phyloP scores from a whole-genome alignment of 2,888 invertebrate species.

The Drosophila antonietae region DNA sequence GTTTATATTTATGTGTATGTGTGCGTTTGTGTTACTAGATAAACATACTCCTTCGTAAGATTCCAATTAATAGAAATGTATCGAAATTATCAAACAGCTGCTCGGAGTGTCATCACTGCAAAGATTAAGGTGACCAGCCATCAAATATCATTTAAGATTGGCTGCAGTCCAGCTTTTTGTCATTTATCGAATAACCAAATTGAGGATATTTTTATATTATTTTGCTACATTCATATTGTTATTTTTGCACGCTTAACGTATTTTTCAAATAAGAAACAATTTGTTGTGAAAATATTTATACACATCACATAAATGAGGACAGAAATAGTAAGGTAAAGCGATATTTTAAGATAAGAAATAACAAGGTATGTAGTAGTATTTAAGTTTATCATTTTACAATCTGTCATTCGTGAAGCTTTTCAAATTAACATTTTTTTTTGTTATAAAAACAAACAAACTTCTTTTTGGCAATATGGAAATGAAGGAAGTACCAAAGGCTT shows the following conservation, averaged over 20 bases:
- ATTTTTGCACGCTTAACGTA: background rate
- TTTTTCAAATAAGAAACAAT: background rate
- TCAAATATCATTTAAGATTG: too few species aligned
- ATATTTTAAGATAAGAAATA: too few species aligned
- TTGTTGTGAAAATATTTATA: background rate
- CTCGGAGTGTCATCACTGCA: background rate
- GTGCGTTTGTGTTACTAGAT: background rate
- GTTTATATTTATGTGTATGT: background rate
- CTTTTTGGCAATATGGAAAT: too few species aligned
- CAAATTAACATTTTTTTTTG: too few species aligned
- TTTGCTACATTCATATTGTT: background rate
- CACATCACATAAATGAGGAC: too few species aligned
- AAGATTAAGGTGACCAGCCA: conserved; percentile 9
- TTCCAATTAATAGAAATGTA: conserved; percentile 2
- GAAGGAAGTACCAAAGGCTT: too few species aligned
- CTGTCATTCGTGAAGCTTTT: too few species aligned
- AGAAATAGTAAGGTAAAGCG: too few species aligned
- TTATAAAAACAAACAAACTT: too few species aligned
- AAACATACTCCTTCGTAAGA: conserved; percentile 4
- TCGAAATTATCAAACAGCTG: conserved; percentile 29
- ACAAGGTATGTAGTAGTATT: too few species aligned
- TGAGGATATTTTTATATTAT: background rate
- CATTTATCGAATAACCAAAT: background rate
- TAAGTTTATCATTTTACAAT: too few species aligned
- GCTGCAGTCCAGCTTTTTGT: background rate